Evolutionary conservation across 2,888 invertebrate genomes (phyloP), one percentile per base, ranked within the genome.

Genomic region (Tetanocera ferruginea): DNA sequence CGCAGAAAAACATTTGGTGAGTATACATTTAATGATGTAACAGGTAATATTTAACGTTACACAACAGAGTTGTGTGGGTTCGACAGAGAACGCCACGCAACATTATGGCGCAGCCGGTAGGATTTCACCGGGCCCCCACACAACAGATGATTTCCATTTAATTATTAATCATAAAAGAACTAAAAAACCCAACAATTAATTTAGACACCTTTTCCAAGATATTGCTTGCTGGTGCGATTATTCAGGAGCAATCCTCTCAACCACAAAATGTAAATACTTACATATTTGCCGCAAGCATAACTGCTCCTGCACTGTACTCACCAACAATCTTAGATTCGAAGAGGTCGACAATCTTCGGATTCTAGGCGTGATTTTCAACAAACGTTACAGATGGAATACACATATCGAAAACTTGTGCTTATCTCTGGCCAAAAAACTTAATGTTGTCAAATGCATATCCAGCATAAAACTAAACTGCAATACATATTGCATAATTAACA

Each of bases 381-480:
- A 34, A 28, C 66, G 28, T 2, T 77, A 77, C 34, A 72, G 2
- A 9, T 64, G 67, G 64, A 72, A 71, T 3, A 6, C 37, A 5
- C 51, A 72, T n/a, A 72, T 77, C 3, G 34, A 72, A 28, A n/a
- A 55, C 11, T 37, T 52, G 5, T 55, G 55, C 1, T 17, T 72
- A 55, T 66, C 17, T 8, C n/a, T n/a, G n/a, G n/a, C n/a, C n/a
- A 57, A 71, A 4, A 14, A 49, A 49, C 49, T 64, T 19, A 52
- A 76, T 23, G 25, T 60, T 8, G 77, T 81, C 3, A 81, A 78
- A 73, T 81, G 79, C 52, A n/a, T 81, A 5, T 49, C 69, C 3
- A 77, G 51, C 25, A 14, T 17, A 1, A 78, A 78, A 75, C 43
- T 78, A 19, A 76, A 76, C 14, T 70, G 70, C 8, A 74, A 73